Conservation (phyloP, 2,113 vertebrate species). For the Vidua chalybeata region DNA sequence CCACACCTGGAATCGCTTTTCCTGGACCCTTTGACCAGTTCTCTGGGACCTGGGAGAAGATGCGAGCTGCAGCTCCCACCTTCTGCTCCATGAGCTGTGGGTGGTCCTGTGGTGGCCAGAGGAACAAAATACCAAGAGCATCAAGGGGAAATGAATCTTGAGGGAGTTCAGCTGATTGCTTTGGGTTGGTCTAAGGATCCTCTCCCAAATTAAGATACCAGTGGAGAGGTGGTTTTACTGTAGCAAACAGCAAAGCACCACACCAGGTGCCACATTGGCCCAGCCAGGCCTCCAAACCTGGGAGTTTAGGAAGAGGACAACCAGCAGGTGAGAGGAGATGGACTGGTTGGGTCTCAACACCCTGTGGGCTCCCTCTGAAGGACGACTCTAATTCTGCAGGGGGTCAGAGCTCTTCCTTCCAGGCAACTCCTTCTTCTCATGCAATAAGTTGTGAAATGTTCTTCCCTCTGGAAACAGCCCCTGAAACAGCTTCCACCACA, state of each 20-base stretch:
- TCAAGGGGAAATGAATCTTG: neutral
- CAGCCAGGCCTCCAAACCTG: neutral
- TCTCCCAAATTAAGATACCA: accelerated
- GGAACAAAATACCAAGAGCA: neutral
- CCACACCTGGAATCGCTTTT: neutral
- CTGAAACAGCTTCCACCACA: neutral
- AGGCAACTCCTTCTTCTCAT: neutral
- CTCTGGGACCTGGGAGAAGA: neutral
- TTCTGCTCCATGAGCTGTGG: neutral
- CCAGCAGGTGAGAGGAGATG: neutral
- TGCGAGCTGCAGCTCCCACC: neutral
- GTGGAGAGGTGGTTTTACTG: neutral
- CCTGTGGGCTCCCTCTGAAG: neutral
- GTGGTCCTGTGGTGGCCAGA: neutral
- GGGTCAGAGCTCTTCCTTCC: neutral
- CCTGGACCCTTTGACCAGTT: accelerated
- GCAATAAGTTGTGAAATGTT: neutral
- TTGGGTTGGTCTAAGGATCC: neutral
- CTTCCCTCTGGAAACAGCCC: neutral
- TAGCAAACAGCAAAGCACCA: neutral
- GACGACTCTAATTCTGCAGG: neutral
- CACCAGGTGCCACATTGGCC: accelerated
- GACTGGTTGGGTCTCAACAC: neutral
- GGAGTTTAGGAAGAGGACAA: neutral
- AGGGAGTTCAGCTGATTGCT: neutral